Evolutionary conservation across 2,797 vertebrate genomes (phyloP).

Genomic region (Darevskia mixta): DNA sequence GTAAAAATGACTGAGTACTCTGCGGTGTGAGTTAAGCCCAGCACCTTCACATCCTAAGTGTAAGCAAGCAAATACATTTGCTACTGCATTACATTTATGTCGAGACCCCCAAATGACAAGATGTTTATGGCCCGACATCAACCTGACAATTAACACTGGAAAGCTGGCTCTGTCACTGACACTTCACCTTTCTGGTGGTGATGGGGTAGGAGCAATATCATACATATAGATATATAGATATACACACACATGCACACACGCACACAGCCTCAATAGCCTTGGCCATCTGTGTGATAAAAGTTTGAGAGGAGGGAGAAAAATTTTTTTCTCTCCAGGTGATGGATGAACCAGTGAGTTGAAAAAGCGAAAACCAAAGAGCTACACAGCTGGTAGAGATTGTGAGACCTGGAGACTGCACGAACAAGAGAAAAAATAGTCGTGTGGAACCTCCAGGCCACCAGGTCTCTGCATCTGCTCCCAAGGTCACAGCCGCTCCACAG

Average conservation of each 20-base stretch:
- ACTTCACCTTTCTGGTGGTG: neutral
- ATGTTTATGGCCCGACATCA: conserved; percentile 20
- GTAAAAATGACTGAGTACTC: conserved; percentile 34
- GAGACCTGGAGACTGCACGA: neutral
- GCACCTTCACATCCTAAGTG: conserved; percentile 2
- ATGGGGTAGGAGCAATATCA: neutral
- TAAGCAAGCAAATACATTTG: conserved; percentile 35
- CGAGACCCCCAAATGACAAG: conserved; percentile 14
- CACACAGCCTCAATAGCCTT: neutral
- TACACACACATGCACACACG: no score
- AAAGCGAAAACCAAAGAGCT: neutral
- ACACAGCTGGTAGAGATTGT: neutral
- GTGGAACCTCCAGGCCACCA: no score
- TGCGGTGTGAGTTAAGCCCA: conserved; percentile 21
- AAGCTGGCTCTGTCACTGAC: neutral
- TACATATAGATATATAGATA: no score
- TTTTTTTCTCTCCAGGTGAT: no score
- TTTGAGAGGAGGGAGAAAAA: neutral
- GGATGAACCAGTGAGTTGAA: neutral
- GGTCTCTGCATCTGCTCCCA: no score
- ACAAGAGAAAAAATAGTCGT: neutral
- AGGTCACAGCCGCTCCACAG: neutral
- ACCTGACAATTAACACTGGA: conserved; percentile 20
- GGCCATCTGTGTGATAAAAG: neutral
- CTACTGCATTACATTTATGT: conserved; percentile 16